Evolutionary conservation across 2,888 invertebrate genomes (phyloP), one percentile per base, ranked within the genome.

Genomic region (Nephrocerus scutellatus): DNA sequence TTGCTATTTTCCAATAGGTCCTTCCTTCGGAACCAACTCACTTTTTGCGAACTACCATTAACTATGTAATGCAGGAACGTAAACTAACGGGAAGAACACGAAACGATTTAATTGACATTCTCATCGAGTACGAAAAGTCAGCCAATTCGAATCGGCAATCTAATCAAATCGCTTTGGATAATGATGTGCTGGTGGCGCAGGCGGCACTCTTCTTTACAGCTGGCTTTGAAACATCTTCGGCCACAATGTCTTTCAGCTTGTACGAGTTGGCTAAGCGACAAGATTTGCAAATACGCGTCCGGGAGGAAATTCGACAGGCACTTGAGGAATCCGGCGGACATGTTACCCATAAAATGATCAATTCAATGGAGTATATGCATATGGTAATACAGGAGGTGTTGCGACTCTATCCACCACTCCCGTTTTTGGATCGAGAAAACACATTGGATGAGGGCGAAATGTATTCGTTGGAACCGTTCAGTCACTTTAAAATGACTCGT

Each of bases 61-160:
- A 64, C 53, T 60, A 66, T 18, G 68, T 70, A 1, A 63, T 74
- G 25, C 46, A 55, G 1, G 56, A 66, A 13, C 59, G 75, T 2
- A 62, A 68, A 31, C 50, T 58, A 22, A 59, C 62, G 2, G 68
- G 69, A 6, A 44, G 54, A 6, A 62, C 47, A 2, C 57, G 72
- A 15, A 62, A 69, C 24, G 74, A 75, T 49, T 63, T 74, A 1
- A 65, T 75, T 18, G 74, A 74, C 46, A 57, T 71, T 12, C 54
- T 75, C n/a, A 61, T 74, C 21, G 68, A 72, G 20, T 54, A 73
- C 18, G 68, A 62, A 39, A 54, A 61, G 22, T 33, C 47, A n/a
- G 45, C 49, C 2, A 49, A 47, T 44, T 6, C 5, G 62, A 37
- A 71, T 23, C 60, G 47, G 1, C 30, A 29, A 19, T 23, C 45